phyloP scores from a whole-genome alignment of 2,888 invertebrate genomes.

The Ophion obscuratus region DNA sequence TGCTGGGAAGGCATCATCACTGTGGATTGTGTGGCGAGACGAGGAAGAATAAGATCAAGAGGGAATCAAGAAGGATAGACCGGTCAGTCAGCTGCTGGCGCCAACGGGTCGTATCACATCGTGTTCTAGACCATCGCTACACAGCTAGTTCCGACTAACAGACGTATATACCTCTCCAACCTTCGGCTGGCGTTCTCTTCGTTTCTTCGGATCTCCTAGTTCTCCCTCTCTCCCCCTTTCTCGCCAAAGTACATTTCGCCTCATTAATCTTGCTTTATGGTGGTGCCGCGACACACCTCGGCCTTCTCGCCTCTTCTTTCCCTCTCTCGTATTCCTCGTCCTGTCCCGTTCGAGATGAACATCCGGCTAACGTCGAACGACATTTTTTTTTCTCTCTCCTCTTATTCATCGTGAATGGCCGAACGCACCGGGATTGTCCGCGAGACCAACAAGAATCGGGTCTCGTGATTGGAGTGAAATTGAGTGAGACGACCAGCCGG shows the following conservation, averaged over 20 bases:
- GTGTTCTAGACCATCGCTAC: slow-evolving; percentile 50
- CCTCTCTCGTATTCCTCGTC: slow-evolving; percentile 26
- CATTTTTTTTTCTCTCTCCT: slow-evolving; percentile 4
- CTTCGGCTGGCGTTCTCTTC: slow-evolving; percentile 55
- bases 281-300: slow-evolving; percentile 74
- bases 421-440: slow-evolving; percentile 8
- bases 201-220: slow-evolving; percentile 43
- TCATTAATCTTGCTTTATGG: slow-evolving; percentile 79
- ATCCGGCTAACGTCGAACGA: slow-evolving; percentile 17
- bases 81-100: slow-evolving; percentile 77
- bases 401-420: background rate
- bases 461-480: slow-evolving; percentile 37
- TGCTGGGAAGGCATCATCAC: slow-evolving; percentile 38
- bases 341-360: slow-evolving; percentile 1
- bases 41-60: slow-evolving; percentile 37
- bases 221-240: slow-evolving; percentile 42
- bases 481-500: slow-evolving; percentile 10
- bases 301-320: slow-evolving; percentile 66
- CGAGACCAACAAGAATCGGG: background rate
- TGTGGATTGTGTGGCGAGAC: slow-evolving; percentile 27
- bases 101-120: slow-evolving; percentile 72
- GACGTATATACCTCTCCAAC: slow-evolving; percentile 51
- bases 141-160: slow-evolving; percentile 38
- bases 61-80: slow-evolving; percentile 58
- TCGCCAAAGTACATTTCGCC: slow-evolving; percentile 75